Conservation (phyloP, 2,113 vertebrate species). For the Gavia stellata region DNA sequence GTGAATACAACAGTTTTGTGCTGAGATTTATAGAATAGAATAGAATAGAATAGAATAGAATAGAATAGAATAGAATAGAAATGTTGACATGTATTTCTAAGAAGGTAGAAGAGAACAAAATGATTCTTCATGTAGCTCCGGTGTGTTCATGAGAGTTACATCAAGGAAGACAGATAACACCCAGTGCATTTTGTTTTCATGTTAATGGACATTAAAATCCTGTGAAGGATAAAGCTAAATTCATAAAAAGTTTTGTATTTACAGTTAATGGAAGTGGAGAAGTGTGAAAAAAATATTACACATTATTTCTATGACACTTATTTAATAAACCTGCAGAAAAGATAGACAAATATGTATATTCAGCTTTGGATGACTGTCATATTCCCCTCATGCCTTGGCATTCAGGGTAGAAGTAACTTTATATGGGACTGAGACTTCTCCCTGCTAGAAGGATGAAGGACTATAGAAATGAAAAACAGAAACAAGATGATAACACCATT, state of each 20-base stretch:
- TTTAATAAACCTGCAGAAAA: neutral
- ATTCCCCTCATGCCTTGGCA: neutral
- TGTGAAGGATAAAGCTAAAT: neutral
- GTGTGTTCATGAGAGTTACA: neutral
- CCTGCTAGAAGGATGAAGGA: neutral
- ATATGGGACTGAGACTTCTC: neutral
- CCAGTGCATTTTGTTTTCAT: neutral
- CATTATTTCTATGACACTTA: neutral
- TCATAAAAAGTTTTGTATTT: neutral
- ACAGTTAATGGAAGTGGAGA: neutral
- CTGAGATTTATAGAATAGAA: neutral
- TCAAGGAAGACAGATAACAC: neutral
- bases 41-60: neutral
- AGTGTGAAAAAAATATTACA: neutral
- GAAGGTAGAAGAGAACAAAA: neutral
- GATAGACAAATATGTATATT: neutral
- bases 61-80: neutral
- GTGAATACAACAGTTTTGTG: neutral
- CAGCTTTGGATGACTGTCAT: neutral
- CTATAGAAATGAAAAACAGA: neutral
- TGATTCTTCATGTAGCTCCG: neutral
- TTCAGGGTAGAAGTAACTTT: neutral
- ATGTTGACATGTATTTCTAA: neutral
- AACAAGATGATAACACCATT: neutral
- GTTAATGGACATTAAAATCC: neutral